Base-by-base conservation (phyloP, 2,797 vertebrate species). In the Chaunax sp. region DNA sequence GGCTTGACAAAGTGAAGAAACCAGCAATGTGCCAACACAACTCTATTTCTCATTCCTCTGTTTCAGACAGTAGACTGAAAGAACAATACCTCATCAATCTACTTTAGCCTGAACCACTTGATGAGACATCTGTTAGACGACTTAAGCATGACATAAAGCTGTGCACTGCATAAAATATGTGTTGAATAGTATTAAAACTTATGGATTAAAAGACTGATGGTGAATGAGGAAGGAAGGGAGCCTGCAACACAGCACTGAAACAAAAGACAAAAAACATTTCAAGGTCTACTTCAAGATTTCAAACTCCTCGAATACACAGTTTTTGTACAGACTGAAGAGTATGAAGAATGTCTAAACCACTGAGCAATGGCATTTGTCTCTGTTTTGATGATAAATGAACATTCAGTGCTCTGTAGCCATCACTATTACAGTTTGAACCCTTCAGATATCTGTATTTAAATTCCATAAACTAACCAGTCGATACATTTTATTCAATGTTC, bases 281-380 rank as follows among this genome's bases (percentile, higher is more conserved):
- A 77, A 68, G 8, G 28, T 15, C 30, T 35, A 18, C 62, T 72
- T 74, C 37, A 67, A 77, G 28, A 40, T 49, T 66, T 14, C 9
- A 43, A 56, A 26, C 35, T 50, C 19, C 15, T 37, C 8, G 49
- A 14, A 25, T 30, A 40, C 4, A 47, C 11, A 20, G 18, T 4
- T 55, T 2, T 52, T 37, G 19, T 25, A 47, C 14, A 64, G n/a
- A 38, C n/a, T n/a, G n/a, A 30, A 30, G 4, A 30, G 28, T 4
- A 30, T 30, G 28, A 30, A 30, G 28, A 30, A 30, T 4, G 8
- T 30, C 4, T 4, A 30, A 30, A 30, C 28, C 28, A 30, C 28
- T 30, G 8, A 30, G 28, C 4, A 4, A 30, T 8, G 4, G 8
- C 28, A 4, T 30, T 30, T 25, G 18, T 69, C 49, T 19, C 26